A percentile compares a stretch with the other conserved stretches of the same genome.
phyloP scores from a whole-genome alignment of 2,113 vertebrate genomes.

The Zosterops lateralis region DNA sequence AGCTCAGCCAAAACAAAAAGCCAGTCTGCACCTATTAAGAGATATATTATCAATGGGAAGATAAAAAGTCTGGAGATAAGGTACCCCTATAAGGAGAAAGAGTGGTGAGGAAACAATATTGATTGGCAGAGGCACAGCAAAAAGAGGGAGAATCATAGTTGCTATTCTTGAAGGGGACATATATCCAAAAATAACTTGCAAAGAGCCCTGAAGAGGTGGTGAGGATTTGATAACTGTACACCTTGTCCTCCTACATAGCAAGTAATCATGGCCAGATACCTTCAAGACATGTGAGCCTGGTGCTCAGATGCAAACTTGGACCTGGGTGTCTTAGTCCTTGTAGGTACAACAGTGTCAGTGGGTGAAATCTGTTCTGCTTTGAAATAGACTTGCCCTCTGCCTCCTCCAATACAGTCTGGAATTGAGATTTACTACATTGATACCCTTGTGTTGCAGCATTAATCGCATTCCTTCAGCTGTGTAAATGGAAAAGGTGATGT shows the following conservation, averaged over 20 bases:
- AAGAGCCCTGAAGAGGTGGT: neutral
- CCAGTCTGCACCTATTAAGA: neutral
- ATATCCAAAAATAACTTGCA: neutral
- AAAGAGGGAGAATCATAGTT: neutral
- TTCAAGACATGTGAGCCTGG: neutral
- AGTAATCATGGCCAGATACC: neutral
- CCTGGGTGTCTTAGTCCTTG: neutral
- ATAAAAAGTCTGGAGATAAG: neutral
- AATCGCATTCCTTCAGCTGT: neutral
- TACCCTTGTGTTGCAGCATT: neutral
- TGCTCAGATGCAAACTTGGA: neutral
- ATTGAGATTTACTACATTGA: neutral
- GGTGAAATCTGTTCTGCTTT: neutral
- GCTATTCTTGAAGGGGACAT: neutral
- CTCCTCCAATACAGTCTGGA: neutral
- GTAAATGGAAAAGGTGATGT: neutral
- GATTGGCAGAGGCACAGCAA: neutral
- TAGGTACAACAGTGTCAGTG: neutral
- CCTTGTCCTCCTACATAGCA: neutral
- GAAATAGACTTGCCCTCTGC: neutral
- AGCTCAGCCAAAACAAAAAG: neutral
- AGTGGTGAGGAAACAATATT: neutral
- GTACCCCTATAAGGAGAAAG: neutral
- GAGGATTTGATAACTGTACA: neutral
- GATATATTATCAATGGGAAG: neutral